Percentiles rank a stretch among this genome's conserved stretches.
Evolutionary conservation across 1,140 invertebrate species (phyloP).

Genomic region (Pollicipes pollicipes): DNA sequence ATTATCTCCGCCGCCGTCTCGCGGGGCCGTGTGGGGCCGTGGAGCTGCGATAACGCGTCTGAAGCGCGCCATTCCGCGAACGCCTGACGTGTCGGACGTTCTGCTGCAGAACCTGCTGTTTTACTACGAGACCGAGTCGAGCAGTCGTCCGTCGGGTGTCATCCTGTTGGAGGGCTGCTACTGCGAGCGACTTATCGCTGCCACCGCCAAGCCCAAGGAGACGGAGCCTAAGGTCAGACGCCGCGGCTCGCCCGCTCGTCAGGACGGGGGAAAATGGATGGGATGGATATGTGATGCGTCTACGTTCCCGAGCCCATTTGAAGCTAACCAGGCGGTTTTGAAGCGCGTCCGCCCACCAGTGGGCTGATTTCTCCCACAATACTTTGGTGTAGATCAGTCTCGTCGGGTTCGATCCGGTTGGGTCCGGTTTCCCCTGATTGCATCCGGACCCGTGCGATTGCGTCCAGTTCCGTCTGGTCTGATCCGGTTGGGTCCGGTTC

Average conservation of each 20-base stretch:
- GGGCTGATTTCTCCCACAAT: background rate
- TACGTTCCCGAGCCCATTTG: too few relatives aligned
- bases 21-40: too few relatives aligned
- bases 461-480: too few relatives aligned
- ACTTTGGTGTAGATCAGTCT: background rate
- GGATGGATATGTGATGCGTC: too few relatives aligned
- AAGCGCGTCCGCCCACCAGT: background rate
- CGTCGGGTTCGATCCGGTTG: background rate
- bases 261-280: too few relatives aligned
- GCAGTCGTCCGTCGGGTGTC: constrained; percentile 57
- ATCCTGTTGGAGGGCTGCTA: constrained; percentile 76
- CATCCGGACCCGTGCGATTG: too few relatives aligned
- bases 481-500: too few relatives aligned
- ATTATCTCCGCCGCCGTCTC: too few relatives aligned
- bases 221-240: constrained; percentile 21
- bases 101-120: constrained; percentile 62
- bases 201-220: constrained; percentile 35
- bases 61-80: too few relatives aligned
- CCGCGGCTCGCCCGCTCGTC: background rate
- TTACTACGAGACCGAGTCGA: constrained; percentile 70
- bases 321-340: background rate
- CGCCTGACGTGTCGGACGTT: too few relatives aligned
- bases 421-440: too few relatives aligned
- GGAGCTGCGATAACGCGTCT: too few relatives aligned
- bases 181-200: constrained; percentile 52